Evolutionary conservation across 2,113 vertebrate genomes (phyloP).

Genomic region (Cryptotis parvus): DNA sequence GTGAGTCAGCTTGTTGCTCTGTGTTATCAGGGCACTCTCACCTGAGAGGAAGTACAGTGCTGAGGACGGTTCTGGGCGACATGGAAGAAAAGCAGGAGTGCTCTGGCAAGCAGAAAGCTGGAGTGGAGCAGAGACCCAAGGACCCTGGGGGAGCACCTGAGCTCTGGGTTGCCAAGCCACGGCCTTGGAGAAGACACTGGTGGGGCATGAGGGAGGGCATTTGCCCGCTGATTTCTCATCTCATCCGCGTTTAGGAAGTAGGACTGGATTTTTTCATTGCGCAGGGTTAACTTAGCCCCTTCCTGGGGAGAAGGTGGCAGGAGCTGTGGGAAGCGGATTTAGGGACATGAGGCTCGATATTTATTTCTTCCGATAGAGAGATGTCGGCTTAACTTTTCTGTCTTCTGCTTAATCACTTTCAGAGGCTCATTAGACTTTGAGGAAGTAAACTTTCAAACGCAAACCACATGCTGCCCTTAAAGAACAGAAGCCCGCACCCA

Average conservation of each 20-base stretch:
- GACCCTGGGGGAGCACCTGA: background rate
- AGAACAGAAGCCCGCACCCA: slow-evolving; percentile 54
- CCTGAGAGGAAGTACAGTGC: background rate
- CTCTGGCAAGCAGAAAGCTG: background rate
- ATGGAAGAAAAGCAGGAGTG: too few relatives aligned
- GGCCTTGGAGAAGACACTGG: background rate
- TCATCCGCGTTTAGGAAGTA: background rate
- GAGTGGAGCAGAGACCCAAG: too few relatives aligned
- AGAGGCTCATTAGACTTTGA: slow-evolving; percentile 80
- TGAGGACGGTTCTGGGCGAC: background rate
- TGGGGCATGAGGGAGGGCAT: fast-evolving
- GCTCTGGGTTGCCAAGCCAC: background rate
- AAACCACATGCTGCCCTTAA: slow-evolving; percentile 83
- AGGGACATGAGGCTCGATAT: slow-evolving; percentile 39
- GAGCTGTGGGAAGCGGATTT: slow-evolving; percentile 44
- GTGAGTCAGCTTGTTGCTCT: too few relatives aligned
- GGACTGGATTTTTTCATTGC: background rate
- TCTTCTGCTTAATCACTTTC: slow-evolving; percentile 84
- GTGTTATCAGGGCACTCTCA: too few relatives aligned
- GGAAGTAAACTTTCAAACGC: slow-evolving; percentile 85
- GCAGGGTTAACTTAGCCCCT: slow-evolving; percentile 46
- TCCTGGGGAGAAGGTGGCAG: slow-evolving; percentile 53
- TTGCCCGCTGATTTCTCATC: background rate
- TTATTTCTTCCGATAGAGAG: slow-evolving; percentile 81
- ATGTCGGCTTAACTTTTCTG: slow-evolving; percentile 77